A percentile compares a stretch with the other conserved stretches of the same genome.
Conservation (phyloP, 2,888 invertebrate genomes). For the Apamea epomidion region DNA sequence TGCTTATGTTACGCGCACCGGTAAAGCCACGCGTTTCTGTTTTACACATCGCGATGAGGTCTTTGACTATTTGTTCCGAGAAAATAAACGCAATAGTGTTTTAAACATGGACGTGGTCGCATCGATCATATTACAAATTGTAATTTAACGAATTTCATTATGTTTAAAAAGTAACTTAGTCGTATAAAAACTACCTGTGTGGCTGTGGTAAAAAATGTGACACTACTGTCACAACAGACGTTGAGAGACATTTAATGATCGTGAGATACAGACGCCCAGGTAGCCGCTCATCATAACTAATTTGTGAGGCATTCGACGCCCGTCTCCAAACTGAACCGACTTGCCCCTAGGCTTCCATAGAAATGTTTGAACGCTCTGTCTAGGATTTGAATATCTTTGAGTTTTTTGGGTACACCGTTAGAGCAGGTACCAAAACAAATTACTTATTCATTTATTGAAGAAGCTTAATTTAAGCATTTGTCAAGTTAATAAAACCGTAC, state of each 20-base stretch:
- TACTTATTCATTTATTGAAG: neutral
- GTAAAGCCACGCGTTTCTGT: constrained; percentile 72
- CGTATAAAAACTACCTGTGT: constrained; percentile 35
- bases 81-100: constrained; percentile 70
- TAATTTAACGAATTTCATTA: constrained; percentile 68
- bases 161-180: constrained; percentile 36
- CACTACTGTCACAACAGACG: constrained; percentile 65
- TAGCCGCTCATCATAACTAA: constrained; percentile 77
- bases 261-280: constrained; percentile 74
- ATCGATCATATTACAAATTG: constrained; percentile 69
- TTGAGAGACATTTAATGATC: constrained; percentile 72
- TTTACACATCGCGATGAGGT: constrained; percentile 69
- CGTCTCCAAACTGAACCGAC: constrained; percentile 74
- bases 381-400: constrained; percentile 3
- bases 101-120: constrained; percentile 57
- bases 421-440: constrained; percentile 3
- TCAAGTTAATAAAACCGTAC: neutral
- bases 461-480: neutral
- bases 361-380: constrained; percentile 17
- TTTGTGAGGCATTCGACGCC: constrained; percentile 79
- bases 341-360: constrained; percentile 64
- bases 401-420: neutral
- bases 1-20: constrained; percentile 69
- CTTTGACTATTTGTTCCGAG: constrained; percentile 78
- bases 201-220: constrained; percentile 56